Conservation (phyloP, 2,113 vertebrate genomes). For the Gavialis gangeticus region DNA sequence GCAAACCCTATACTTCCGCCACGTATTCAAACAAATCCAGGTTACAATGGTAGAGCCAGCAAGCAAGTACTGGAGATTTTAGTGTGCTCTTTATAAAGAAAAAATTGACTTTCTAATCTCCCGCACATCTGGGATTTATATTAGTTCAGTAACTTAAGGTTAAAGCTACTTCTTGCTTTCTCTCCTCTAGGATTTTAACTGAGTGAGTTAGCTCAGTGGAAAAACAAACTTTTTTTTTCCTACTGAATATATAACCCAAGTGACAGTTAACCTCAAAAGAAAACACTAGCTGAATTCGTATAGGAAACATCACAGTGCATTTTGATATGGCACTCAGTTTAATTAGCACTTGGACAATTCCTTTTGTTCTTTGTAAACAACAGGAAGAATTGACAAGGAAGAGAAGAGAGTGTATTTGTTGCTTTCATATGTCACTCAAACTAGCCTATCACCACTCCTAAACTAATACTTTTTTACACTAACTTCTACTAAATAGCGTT, state of each 20-base stretch:
- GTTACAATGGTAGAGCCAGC: neutral
- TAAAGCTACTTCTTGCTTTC: neutral
- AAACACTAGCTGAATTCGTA: neutral
- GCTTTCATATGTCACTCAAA: slow-evolving; percentile 73
- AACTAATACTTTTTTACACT: slow-evolving; percentile 67
- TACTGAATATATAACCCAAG: neutral
- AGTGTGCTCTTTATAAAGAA: slow-evolving; percentile 4
- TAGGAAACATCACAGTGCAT: neutral
- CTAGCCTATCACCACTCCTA: slow-evolving; percentile 66
- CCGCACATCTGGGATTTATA: neutral
- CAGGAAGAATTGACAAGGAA: slow-evolving; percentile 55
- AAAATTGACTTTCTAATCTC: neutral
- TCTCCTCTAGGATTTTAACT: neutral
- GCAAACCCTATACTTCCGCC: slow-evolving; percentile 51
- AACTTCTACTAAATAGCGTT: slow-evolving; percentile 78
- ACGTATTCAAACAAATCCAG: slow-evolving; percentile 35
- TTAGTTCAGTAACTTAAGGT: neutral
- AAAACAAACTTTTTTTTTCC: accelerated
- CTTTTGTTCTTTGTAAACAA: slow-evolving; percentile 63
- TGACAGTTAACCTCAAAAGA: neutral
- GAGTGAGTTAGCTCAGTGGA: neutral
- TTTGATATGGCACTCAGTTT: slow-evolving; percentile 20
- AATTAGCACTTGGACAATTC: slow-evolving; percentile 71
- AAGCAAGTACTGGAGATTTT: neutral
- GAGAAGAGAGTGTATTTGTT: slow-evolving; percentile 5